phyloP scores from a whole-genome alignment of 2,797 vertebrate genomes.

The Gymnoscopelus braueri region DNA sequence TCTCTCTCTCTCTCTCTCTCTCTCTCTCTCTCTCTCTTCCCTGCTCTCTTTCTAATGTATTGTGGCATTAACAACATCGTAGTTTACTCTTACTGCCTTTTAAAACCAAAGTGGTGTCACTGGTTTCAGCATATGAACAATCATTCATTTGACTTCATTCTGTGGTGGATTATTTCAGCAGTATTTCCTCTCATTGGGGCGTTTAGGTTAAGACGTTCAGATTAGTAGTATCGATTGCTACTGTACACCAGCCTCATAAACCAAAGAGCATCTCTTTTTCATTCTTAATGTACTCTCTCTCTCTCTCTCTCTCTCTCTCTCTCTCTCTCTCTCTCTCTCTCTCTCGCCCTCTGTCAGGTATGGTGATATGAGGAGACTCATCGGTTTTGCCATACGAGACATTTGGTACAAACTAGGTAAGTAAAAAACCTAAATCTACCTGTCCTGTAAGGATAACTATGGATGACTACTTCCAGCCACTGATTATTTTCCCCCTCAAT shows the following conservation, averaged over 20 bases:
- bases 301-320: too few relatives aligned
- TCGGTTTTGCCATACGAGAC: slow-evolving; percentile 96
- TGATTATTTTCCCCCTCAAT: too few relatives aligned
- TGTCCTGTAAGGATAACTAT: slow-evolving; percentile 4
- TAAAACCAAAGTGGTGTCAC: slow-evolving; percentile 25
- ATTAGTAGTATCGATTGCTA: slow-evolving; percentile 52
- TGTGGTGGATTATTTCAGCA: slow-evolving; percentile 26
- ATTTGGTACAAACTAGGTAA: slow-evolving; percentile 98
- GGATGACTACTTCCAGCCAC: too few relatives aligned
- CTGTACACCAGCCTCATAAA: slow-evolving; percentile 16
- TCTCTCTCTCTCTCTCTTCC: slow-evolving; percentile 27
- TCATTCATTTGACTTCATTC: slow-evolving; percentile 46
- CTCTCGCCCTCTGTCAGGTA: slow-evolving; percentile 81
- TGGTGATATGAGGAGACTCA: slow-evolving; percentile 93
- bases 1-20: slow-evolving; percentile 53
- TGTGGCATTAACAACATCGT: slow-evolving; percentile 22
- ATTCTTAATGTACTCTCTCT: slow-evolving; percentile 3
- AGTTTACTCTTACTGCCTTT: slow-evolving; percentile 40
- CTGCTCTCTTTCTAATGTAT: slow-evolving; percentile 53
- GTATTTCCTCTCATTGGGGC: slow-evolving; percentile 37
- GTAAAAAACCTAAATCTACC: slow-evolving; percentile 27
- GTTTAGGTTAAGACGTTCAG: slow-evolving; percentile 18
- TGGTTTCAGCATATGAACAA: slow-evolving; percentile 26
- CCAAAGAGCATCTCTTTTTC: not conserved
- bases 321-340: slow-evolving; percentile 6